A percentile compares a stretch with the other conserved stretches of the same genome.
phyloP scores from a whole-genome alignment of 2,113 vertebrate genomes.

The Egretta garzetta region DNA sequence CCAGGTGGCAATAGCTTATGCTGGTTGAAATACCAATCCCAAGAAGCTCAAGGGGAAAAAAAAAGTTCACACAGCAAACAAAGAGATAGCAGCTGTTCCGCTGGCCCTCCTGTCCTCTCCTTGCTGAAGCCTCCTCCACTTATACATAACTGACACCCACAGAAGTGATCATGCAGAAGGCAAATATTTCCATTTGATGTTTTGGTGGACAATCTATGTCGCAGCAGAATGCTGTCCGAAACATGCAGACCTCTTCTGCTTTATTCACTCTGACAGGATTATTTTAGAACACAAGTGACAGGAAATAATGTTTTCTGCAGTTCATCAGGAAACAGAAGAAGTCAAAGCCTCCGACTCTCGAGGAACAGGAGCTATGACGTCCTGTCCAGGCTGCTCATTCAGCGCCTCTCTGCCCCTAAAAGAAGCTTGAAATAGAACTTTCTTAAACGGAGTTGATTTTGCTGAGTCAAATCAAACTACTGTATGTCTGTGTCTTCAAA shows the following conservation, averaged over 20 bases:
- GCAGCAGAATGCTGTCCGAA: background rate
- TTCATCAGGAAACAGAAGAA: background rate
- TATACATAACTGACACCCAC: background rate
- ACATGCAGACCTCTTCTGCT: background rate
- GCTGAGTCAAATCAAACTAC: background rate
- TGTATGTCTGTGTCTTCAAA: background rate
- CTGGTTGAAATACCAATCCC: background rate
- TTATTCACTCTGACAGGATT: background rate
- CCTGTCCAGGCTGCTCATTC: background rate
- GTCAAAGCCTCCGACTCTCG: background rate
- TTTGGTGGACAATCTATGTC: background rate
- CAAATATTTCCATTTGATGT: background rate
- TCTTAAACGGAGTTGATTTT: background rate
- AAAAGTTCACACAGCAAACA: background rate
- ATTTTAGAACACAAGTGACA: background rate
- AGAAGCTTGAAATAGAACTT: background rate
- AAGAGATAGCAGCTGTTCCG: background rate
- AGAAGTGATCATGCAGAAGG: background rate
- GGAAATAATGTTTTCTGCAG: background rate
- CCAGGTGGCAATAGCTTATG: background rate
- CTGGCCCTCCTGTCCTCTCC: background rate
- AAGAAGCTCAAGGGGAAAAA: background rate
- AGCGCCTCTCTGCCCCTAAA: background rate
- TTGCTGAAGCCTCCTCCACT: background rate
- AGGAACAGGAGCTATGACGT: background rate